Conservation (phyloP, 2,888 invertebrate genomes). For the Drosophila neonasuta region DNA sequence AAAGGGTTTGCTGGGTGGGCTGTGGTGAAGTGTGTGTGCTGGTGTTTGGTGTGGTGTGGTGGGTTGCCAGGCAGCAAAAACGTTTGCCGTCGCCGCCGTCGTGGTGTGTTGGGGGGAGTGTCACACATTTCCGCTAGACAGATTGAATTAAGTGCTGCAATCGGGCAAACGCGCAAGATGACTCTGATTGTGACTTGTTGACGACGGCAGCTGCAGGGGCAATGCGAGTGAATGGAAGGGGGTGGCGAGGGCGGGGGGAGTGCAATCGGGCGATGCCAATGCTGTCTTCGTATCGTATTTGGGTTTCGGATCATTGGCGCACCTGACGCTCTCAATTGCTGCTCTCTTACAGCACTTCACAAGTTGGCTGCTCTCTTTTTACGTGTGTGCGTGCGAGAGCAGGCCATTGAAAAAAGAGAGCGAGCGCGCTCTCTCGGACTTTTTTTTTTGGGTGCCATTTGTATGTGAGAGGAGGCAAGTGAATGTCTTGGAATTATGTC, state of each 20-base stretch:
- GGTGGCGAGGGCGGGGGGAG: neutral
- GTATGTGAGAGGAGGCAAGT: slow-evolving; percentile 44
- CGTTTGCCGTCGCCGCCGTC: no score
- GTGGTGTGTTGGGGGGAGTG: slow-evolving; percentile 10
- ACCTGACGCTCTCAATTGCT: slow-evolving; percentile 51
- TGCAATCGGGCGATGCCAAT: neutral
- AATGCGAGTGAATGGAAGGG: no score
- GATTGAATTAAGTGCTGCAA: slow-evolving; percentile 50
- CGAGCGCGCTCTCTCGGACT: slow-evolving; percentile 13
- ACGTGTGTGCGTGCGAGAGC: slow-evolving; percentile 7
- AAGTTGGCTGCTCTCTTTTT: slow-evolving; percentile 32
- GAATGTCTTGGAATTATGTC: slow-evolving; percentile 76
- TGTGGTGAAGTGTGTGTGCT: slow-evolving; percentile 2
- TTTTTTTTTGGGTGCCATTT: slow-evolving; percentile 24
- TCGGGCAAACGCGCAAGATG: slow-evolving; percentile 34
- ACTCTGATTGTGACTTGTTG: slow-evolving; percentile 59
- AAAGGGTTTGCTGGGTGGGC: slow-evolving; percentile 17
- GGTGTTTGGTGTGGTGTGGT: neutral
- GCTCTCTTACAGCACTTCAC: slow-evolving; percentile 18
- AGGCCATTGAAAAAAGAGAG: slow-evolving; percentile 12
- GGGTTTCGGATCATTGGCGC: slow-evolving; percentile 44
- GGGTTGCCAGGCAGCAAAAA: neutral
- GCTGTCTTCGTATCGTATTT: slow-evolving; percentile 28
- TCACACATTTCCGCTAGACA: slow-evolving; percentile 59
- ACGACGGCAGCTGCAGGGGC: slow-evolving; percentile 13